Conservation (phyloP, 2,797 vertebrate genomes). For the Coregonus suidteri region DNA sequence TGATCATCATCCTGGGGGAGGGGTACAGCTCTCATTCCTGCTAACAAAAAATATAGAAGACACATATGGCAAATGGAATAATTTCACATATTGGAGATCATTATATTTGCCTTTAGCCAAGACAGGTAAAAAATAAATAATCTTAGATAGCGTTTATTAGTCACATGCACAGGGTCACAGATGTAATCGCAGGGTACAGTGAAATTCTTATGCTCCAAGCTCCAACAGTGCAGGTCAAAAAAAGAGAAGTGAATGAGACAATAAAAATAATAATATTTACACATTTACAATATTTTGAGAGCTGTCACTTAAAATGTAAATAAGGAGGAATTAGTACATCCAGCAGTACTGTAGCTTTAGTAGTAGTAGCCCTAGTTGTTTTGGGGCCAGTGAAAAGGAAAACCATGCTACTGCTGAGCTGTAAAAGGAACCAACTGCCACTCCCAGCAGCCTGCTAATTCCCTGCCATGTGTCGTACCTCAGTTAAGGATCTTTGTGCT, state of each 20-base stretch:
- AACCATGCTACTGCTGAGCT: background rate
- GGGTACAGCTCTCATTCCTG: slow-evolving; percentile 50
- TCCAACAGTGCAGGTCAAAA: too few relatives aligned
- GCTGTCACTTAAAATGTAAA: too few relatives aligned
- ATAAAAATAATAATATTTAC: too few relatives aligned
- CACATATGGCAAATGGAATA: slow-evolving; percentile 63
- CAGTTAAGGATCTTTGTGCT: background rate
- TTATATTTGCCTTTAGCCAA: slow-evolving; percentile 34
- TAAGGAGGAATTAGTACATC: background rate
- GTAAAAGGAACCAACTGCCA: background rate
- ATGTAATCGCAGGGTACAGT: too few relatives aligned
- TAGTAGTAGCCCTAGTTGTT: background rate
- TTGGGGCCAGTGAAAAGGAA: background rate
- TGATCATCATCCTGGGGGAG: slow-evolving; percentile 10
- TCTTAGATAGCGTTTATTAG: too few relatives aligned
- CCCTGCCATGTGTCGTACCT: background rate
- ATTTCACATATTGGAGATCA: slow-evolving; percentile 49
- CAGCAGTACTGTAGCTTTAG: background rate
- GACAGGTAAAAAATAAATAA: background rate
- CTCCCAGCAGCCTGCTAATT: background rate
- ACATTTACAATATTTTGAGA: background rate
- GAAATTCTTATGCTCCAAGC: too few relatives aligned
- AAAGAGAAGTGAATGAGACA: too few relatives aligned
- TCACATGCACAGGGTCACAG: too few relatives aligned
- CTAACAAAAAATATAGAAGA: slow-evolving; percentile 35